These are phyloP conservation scores for Sphaerophoria rueppellii DNA, from an alignment of 2,888 invertebrate genomes.

Conservation along the genomic window DNA sequence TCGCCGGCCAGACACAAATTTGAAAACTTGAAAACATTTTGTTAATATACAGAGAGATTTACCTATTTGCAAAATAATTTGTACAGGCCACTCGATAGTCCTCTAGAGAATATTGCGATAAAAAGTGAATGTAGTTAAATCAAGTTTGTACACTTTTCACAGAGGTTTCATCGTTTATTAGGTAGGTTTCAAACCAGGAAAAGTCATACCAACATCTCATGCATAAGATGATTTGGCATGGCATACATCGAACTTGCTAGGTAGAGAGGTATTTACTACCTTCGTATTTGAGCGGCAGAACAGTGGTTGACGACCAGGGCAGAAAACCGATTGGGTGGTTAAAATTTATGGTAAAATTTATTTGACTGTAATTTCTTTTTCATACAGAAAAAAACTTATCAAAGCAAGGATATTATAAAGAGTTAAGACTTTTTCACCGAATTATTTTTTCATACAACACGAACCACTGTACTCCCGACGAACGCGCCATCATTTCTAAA, in stretches of 20 bases:
- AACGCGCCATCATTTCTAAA: background rate
- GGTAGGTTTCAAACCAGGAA: conserved; percentile 53
- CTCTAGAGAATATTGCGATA: conserved; percentile 5
- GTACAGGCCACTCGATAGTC: background rate
- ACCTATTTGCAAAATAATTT: background rate
- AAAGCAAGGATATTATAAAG: too few relatives aligned
- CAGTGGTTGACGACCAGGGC: too few relatives aligned
- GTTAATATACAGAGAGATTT: background rate
- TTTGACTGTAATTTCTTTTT: too few relatives aligned
- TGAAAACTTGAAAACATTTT: too few relatives aligned
- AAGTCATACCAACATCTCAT: conserved; percentile 42
- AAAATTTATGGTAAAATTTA: too few relatives aligned
- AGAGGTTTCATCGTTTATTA: conserved; percentile 20
- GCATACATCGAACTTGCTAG: conserved; percentile 24
- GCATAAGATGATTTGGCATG: conserved; percentile 4
- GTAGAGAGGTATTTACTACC: too few relatives aligned
- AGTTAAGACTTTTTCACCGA: too few relatives aligned
- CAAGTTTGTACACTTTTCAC: conserved; percentile 50
- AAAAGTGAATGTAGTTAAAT: conserved; percentile 65
- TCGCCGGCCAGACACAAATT: background rate
- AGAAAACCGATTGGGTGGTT: too few relatives aligned
- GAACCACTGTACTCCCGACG: too few relatives aligned
- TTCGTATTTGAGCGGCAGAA: too few relatives aligned
- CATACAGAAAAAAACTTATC: too few relatives aligned
- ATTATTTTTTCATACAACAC: too few relatives aligned